phyloP scores from a whole-genome alignment of 2,888 invertebrate species.

The Sussaba pulchella region DNA sequence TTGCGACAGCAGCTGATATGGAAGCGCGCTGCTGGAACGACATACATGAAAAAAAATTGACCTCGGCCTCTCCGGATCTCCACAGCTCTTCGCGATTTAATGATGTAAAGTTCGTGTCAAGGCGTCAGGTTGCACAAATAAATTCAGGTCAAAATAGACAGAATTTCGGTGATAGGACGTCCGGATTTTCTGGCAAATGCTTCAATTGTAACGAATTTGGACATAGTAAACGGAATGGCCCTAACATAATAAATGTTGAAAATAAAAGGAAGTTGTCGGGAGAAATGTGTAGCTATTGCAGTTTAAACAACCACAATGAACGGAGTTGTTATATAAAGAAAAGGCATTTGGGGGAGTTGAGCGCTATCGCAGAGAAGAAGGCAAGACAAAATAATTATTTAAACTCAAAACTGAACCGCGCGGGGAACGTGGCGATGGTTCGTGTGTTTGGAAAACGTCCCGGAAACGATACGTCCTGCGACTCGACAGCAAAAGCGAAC shows the following conservation, averaged over 20 bases:
- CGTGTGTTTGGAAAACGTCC: slow-evolving; percentile 23
- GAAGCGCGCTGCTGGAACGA: neutral
- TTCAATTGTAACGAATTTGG: slow-evolving; percentile 1
- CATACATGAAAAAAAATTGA: neutral
- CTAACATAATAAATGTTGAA: neutral
- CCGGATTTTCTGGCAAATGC: neutral
- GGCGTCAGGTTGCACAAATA: slow-evolving; percentile 8
- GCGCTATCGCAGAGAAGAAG: neutral
- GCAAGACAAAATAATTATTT: neutral
- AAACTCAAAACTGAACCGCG: slow-evolving; percentile 29
- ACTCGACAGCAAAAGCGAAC: neutral
- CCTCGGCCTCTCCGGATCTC: neutral
- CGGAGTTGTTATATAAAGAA: slow-evolving; percentile 7
- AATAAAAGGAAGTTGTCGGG: neutral
- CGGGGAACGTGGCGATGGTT: slow-evolving; percentile 4
- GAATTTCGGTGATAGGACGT: neutral
- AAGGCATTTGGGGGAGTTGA: neutral
- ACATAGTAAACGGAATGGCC: neutral
- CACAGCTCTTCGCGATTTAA: neutral
- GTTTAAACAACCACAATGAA: neutral
- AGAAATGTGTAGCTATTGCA: slow-evolving; percentile 10
- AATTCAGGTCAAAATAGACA: neutral
- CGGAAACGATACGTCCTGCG: slow-evolving; percentile 23
- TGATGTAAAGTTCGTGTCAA: neutral
- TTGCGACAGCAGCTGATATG: neutral